These are phyloP conservation scores for Patella pellucida DNA, from an alignment of 2,888 invertebrate species.

Conservation along the genomic window DNA sequence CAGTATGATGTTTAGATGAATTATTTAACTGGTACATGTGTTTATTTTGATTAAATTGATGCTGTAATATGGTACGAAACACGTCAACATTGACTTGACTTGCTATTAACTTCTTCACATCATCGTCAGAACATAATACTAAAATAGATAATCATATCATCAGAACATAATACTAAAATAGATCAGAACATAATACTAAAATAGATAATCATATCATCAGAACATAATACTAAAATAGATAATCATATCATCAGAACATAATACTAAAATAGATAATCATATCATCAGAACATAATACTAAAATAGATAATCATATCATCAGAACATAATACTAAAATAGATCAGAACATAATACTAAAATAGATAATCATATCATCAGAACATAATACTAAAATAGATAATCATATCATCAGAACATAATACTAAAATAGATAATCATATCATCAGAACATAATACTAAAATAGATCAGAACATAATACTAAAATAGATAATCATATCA, in stretches of 20 bases:
- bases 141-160: conserved; percentile 3
- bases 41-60: conserved; percentile 52
- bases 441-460: too few species aligned
- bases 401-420: conserved; percentile 57
- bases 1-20: too few species aligned
- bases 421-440: conserved; percentile 35
- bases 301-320: not conserved
- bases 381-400: too few species aligned
- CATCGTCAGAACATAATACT: conserved; percentile 58
- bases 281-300: conserved; percentile 58
- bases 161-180: too few species aligned
- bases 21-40: conserved; percentile 26
- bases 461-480: conserved; percentile 57
- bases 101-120: conserved; percentile 46
- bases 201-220: conserved; percentile 40
- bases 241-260: not conserved
- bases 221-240: conserved; percentile 47
- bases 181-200: conserved; percentile 56
- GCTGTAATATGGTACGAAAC: conserved; percentile 46
- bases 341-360: conserved; percentile 55
- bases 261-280: too few species aligned
- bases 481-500: conserved; percentile 26
- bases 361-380: not conserved
- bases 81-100: conserved; percentile 41
- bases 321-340: too few species aligned